These are phyloP conservation scores for Pachycephus smyrnensis DNA, from an alignment of 2,888 invertebrate species.

Conservation along the genomic window DNA sequence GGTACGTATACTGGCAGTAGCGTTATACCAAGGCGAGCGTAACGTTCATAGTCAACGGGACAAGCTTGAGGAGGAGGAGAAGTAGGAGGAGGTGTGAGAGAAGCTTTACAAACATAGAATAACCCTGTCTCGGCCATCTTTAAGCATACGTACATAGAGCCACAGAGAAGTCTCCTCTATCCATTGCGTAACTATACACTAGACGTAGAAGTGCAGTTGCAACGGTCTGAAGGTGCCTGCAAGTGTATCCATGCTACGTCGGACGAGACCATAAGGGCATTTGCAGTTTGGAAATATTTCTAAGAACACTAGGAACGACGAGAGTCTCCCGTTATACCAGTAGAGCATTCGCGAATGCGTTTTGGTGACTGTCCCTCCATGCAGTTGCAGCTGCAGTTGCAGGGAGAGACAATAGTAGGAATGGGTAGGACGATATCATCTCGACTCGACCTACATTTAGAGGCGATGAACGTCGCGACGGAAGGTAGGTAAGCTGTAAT, in stretches of 20 bases:
- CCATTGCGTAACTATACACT: neutral
- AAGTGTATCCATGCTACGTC: neutral
- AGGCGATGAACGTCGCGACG: neutral
- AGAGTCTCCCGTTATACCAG: neutral
- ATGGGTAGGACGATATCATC: neutral
- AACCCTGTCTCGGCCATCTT: neutral
- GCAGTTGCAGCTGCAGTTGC: neutral
- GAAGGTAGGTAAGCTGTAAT: neutral
- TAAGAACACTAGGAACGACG: neutral
- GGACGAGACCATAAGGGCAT: neutral
- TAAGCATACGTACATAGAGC: neutral
- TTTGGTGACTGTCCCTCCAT: neutral
- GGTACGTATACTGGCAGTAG: neutral
- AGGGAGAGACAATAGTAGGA: neutral
- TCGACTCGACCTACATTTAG: neutral
- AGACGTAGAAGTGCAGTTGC: neutral
- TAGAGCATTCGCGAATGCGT: neutral
- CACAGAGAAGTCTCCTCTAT: neutral
- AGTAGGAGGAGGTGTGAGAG: neutral
- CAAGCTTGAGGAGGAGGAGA: neutral
- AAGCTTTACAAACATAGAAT: neutral
- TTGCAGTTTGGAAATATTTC: neutral
- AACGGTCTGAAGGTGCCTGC: neutral
- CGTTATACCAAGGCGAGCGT: neutral
- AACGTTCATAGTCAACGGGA: neutral